Evolutionary conservation across 2,113 vertebrate genomes (phyloP).

Genomic region (Ophiodon elongatus): DNA sequence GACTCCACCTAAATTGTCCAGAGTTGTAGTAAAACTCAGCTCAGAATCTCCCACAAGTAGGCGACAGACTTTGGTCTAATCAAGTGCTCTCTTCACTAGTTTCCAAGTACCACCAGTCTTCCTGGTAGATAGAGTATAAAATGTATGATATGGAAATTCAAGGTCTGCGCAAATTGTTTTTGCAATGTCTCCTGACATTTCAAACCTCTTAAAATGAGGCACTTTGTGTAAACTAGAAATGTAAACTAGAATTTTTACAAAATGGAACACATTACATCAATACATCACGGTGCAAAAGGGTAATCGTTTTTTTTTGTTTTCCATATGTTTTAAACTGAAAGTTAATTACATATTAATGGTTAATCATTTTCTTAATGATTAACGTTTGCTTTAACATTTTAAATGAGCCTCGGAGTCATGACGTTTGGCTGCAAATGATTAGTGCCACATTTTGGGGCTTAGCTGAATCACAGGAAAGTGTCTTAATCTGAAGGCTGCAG

Average conservation of each 20-base stretch:
- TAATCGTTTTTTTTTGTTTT: not conserved
- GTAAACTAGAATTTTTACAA: not conserved
- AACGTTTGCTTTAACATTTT: not conserved
- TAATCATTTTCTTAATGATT: conserved; percentile 4
- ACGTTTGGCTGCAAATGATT: conserved; percentile 40
- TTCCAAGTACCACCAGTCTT: conserved; percentile 29
- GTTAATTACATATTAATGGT: not conserved
- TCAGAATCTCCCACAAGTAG: conserved; percentile 56
- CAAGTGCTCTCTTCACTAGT: conserved; percentile 54
- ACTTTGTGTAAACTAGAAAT: conserved; percentile 6
- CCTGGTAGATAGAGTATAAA: conserved; percentile 34
- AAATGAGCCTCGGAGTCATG: conserved; percentile 27
- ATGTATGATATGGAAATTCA: conserved; percentile 38
- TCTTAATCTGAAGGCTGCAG: conserved; percentile 42
- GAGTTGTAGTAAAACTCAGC: conserved; percentile 55
- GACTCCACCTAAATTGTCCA: conserved; percentile 64
- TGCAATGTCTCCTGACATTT: conserved; percentile 27
- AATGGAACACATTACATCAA: not conserved
- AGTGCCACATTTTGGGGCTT: conserved; percentile 13
- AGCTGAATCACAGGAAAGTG: conserved; percentile 35
- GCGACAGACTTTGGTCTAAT: conserved; percentile 59
- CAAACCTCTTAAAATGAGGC: conserved; percentile 23
- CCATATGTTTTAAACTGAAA: not conserved
- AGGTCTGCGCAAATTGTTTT: conserved; percentile 37
- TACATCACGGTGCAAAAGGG: not conserved